Conservation (phyloP, 1,140 invertebrate species). For the Tyrophagus putrescentiae region DNA sequence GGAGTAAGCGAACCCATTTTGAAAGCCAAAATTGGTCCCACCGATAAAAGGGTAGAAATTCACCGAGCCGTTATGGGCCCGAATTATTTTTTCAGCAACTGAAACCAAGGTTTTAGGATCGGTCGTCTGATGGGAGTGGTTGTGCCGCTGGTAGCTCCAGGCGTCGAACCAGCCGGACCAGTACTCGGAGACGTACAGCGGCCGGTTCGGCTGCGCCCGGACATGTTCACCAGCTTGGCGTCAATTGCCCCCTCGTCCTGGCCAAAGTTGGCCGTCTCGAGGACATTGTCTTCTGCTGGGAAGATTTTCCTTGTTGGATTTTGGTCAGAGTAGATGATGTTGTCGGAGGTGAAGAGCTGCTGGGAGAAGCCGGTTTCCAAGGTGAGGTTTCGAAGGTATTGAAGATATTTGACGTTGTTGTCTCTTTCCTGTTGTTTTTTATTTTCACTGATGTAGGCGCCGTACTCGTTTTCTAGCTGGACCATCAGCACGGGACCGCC, state of each 20-base stretch:
- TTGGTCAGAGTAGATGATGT: too few relatives aligned
- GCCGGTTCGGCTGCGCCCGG: conserved; percentile 29
- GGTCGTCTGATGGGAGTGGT: conserved; percentile 23
- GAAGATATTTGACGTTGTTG: conserved; percentile 4
- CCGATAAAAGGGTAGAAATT: conserved; percentile 30
- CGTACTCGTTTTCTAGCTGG: conserved; percentile 29
- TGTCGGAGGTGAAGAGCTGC: conserved; percentile 8
- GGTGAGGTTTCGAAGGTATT: neutral
- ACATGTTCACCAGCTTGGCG: neutral
- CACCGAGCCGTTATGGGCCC: conserved; percentile 29
- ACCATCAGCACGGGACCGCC: conserved; percentile 36
- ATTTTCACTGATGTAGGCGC: neutral
- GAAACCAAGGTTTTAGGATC: conserved; percentile 14
- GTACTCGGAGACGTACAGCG: conserved; percentile 32
- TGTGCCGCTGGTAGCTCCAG: too few relatives aligned
- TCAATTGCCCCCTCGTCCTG: neutral
- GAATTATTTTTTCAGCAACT: conserved; percentile 27
- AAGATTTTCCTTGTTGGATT: too few relatives aligned
- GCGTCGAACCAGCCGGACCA: conserved; percentile 34
- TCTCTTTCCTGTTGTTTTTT: too few relatives aligned
- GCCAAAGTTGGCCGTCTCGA: neutral
- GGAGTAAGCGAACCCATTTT: conserved; percentile 25
- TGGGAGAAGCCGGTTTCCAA: neutral
- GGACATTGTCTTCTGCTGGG: too few relatives aligned
- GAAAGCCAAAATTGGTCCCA: conserved; percentile 24